These are phyloP conservation scores for Drosophila ezoana DNA, from an alignment of 2,888 invertebrate species.

Conservation along the genomic window DNA sequence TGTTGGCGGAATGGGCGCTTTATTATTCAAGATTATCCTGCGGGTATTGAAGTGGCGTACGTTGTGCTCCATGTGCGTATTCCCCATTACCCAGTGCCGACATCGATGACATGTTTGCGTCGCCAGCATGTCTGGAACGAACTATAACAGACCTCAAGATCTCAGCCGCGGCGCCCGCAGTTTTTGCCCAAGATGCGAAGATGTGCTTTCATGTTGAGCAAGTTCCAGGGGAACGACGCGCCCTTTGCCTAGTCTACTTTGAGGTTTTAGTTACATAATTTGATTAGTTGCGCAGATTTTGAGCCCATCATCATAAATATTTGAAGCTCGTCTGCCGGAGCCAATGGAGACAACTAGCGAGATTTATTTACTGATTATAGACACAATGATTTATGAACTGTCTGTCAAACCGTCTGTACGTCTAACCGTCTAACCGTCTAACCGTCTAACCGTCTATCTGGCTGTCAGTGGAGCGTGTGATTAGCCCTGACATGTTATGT, in stretches of 20 bases:
- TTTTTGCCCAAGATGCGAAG: slow-evolving; percentile 14
- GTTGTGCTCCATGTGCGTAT: slow-evolving; percentile 37
- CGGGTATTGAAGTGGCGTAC: slow-evolving; percentile 73
- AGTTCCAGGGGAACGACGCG: slow-evolving; percentile 15
- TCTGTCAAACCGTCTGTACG: slow-evolving; percentile 17
- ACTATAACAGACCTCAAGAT: slow-evolving; percentile 31
- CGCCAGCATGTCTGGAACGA: slow-evolving; percentile 73
- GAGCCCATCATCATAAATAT: slow-evolving; percentile 73
- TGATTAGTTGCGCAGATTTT: slow-evolving; percentile 68
- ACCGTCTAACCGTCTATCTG: slow-evolving; percentile 17
- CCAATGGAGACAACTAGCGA: slow-evolving; percentile 51
- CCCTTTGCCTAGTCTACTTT: slow-evolving; percentile 28
- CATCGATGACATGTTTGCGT: slow-evolving; percentile 81
- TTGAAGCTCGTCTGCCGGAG: slow-evolving; percentile 51
- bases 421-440: slow-evolving; percentile 5
- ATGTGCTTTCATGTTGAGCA: slow-evolving; percentile 39
- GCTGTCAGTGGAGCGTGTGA: slow-evolving; percentile 69
- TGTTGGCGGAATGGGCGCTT: slow-evolving; percentile 47
- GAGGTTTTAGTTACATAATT: slow-evolving; percentile 76
- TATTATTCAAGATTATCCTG: slow-evolving; percentile 81
- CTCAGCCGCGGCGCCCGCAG: slow-evolving; percentile 42
- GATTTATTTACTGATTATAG: slow-evolving; percentile 77
- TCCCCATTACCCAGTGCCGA: slow-evolving; percentile 32
- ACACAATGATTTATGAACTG: slow-evolving; percentile 75
- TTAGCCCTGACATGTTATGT: slow-evolving; percentile 75